These are phyloP conservation scores for Stylophora pistillata DNA, from an alignment of 64 coral and sea anemone genomes.

Conservation along the genomic window DNA sequence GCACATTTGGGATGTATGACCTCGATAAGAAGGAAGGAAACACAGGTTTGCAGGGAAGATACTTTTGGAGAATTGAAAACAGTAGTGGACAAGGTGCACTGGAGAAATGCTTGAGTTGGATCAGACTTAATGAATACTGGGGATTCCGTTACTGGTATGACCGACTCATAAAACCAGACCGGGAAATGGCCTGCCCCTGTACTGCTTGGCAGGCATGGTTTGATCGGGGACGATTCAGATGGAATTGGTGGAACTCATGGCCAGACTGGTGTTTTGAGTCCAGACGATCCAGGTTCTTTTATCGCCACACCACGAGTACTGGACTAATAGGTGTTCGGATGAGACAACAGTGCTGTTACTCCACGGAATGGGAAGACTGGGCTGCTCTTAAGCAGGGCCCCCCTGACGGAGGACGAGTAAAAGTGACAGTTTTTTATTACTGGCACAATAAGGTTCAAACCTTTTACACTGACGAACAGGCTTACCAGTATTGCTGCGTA, in stretches of 20 bases:
- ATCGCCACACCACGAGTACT: not conserved
- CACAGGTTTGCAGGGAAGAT: not conserved
- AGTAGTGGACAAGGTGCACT: not conserved
- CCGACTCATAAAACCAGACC: not conserved
- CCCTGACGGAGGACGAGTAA: not conserved
- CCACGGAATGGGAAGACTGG: not conserved
- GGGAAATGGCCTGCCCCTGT: conserved; percentile 41
- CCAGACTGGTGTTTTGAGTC: not conserved
- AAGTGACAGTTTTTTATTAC: too few species aligned
- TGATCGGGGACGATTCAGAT: conserved; percentile 9
- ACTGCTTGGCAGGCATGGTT: conserved; percentile 15
- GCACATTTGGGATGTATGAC: not conserved
- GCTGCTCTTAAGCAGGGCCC: conserved; percentile 17
- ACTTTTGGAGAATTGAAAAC: conserved; percentile 46
- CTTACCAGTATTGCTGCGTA: conserved; percentile 45
- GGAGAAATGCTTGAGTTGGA: conserved; percentile 32
- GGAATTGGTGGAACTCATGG: conserved; percentile 10
- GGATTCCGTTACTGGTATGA: not conserved
- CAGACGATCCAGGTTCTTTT: not conserved
- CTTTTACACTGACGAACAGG: conserved; percentile 6
- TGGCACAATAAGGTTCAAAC: not conserved
- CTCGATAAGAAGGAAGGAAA: not conserved
- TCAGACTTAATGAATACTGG: not conserved
- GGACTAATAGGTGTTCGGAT: not conserved
- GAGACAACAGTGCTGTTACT: conserved; percentile 42